These are phyloP conservation scores for Datnioides undecimradiatus DNA, from an alignment of 2,113 vertebrate genomes.

Conservation along the genomic window DNA sequence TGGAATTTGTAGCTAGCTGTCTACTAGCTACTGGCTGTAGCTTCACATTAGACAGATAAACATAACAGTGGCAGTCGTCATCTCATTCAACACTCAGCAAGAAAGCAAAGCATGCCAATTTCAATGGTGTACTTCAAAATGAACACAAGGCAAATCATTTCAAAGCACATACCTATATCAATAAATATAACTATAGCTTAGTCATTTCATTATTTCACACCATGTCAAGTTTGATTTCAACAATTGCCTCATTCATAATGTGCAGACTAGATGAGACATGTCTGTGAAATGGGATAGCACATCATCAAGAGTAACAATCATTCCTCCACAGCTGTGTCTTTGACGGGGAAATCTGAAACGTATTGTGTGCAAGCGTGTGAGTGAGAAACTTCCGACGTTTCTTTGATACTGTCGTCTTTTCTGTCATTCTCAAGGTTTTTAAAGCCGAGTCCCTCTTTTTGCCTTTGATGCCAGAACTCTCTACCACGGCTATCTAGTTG, in stretches of 20 bases:
- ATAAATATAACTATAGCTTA: slow-evolving; percentile 4
- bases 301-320: slow-evolving; percentile 41
- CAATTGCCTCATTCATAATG: slow-evolving; percentile 32
- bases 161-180: neutral
- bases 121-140: neutral
- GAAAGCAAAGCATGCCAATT: neutral
- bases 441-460: neutral
- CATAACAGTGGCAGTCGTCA: neutral
- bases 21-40: too few relatives aligned
- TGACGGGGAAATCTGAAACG: slow-evolving; percentile 62
- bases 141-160: neutral
- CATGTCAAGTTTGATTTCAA: slow-evolving; percentile 10
- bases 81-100: neutral
- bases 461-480: slow-evolving; percentile 17
- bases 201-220: slow-evolving; percentile 16
- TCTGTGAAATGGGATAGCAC: slow-evolving; percentile 52
- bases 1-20: neutral
- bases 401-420: slow-evolving; percentile 27
- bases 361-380: slow-evolving; percentile 51
- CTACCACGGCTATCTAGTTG: slow-evolving; percentile 51
- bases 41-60: neutral
- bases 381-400: slow-evolving; percentile 36
- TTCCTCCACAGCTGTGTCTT: slow-evolving; percentile 64
- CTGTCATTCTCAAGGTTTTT: slow-evolving; percentile 1
- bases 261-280: slow-evolving; percentile 46